phyloP scores from a whole-genome alignment of 2,113 vertebrate genomes.

The Nibea coibor region DNA sequence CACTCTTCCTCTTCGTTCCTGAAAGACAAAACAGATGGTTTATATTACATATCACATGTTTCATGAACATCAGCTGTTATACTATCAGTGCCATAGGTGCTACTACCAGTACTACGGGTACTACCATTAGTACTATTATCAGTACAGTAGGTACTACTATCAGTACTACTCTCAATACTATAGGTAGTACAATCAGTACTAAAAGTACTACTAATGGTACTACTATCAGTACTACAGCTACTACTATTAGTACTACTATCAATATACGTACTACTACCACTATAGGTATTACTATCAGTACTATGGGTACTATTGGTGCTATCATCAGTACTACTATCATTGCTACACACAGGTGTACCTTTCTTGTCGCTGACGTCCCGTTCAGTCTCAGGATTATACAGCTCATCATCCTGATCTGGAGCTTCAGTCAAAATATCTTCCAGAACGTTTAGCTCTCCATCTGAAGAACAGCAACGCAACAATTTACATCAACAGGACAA shows the following conservation, averaged over 20 bases:
- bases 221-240: too few species aligned
- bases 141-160: neutral
- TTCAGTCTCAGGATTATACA: slow-evolving; percentile 97
- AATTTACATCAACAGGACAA: too few species aligned
- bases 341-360: slow-evolving; percentile 75
- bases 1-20: slow-evolving; percentile 96
- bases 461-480: slow-evolving; percentile 75
- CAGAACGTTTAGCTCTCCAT: slow-evolving; percentile 96
- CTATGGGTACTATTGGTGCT: too few species aligned
- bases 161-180: too few species aligned
- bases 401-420: slow-evolving; percentile 97
- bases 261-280: too few species aligned
- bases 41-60: neutral
- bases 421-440: slow-evolving; percentile 98
- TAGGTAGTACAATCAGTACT: too few species aligned
- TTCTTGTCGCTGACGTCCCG: slow-evolving; percentile 96
- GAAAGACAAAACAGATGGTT: slow-evolving; percentile 8
- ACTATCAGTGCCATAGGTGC: neutral
- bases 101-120: fast-evolving
- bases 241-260: too few species aligned
- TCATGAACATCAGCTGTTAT: too few species aligned
- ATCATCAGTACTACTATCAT: neutral
- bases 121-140: too few species aligned
- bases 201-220: too few species aligned
- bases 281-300: too few species aligned